Evolutionary conservation across 2,113 vertebrate species (phyloP).

Genomic region (Candoia aspera): DNA sequence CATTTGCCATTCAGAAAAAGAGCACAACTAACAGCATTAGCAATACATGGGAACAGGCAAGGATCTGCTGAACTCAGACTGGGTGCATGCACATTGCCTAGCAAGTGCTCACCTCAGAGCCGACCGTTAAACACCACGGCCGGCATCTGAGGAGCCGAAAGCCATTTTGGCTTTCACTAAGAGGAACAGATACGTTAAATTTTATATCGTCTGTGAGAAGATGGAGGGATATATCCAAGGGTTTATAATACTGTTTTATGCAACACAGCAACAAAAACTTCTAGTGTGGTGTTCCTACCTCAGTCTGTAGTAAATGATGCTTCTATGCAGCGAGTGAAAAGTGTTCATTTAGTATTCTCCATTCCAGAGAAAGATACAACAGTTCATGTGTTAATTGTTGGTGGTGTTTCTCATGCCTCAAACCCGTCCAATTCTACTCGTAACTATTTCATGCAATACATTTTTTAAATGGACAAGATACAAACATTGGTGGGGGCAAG

Average conservation of each 20-base stretch:
- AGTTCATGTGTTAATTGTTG: conserved; percentile 40
- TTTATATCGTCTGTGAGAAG: conserved; percentile 37
- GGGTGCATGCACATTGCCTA: neutral
- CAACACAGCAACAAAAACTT: conserved; percentile 69
- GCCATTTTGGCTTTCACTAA: conserved; percentile 9
- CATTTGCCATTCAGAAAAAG: neutral
- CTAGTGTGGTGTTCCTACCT: conserved; percentile 81
- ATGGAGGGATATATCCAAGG: conserved; percentile 27
- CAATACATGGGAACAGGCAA: neutral
- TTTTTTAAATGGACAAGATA: neutral
- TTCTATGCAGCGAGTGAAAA: conserved; percentile 74
- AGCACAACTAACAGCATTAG: accelerated
- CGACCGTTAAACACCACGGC: conserved; percentile 17
- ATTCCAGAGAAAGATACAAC: conserved; percentile 34
- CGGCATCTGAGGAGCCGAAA: neutral
- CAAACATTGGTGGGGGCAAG: conserved; percentile 4
- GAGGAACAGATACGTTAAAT: conserved; percentile 2
- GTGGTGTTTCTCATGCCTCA: conserved; percentile 46
- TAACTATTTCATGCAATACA: conserved; percentile 24
- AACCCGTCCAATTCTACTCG: neutral
- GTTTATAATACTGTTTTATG: conserved; percentile 70
- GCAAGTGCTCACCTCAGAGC: neutral
- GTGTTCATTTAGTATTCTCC: conserved; percentile 48
- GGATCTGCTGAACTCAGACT: accelerated
- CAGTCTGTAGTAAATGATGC: conserved; percentile 72